Evolutionary conservation across 1,140 invertebrate genomes (phyloP), one percentile per base, ranked within the genome.

Genomic region (Hypsibius dujardini): DNA sequence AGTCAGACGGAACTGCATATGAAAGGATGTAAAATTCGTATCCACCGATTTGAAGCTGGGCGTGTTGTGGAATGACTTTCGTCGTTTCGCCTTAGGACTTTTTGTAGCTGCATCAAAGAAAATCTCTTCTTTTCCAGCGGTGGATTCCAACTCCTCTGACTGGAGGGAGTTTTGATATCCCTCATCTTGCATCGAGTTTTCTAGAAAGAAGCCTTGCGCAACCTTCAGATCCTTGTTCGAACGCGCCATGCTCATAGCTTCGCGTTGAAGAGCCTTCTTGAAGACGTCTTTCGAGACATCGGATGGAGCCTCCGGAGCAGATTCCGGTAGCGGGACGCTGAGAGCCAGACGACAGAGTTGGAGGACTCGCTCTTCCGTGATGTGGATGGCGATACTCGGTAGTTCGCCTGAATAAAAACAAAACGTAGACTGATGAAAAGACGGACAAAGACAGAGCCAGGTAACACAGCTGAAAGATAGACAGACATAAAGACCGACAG

Each of bases 311-410:
- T 67, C 62, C 62, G 72, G 70, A 7, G 72, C 75, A n/a, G 74
- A 28, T 1, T 80, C 71, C 7, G 87, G 88, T 45, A 88, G 78
- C 1, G 90, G 88, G 77, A 94, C 82, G 72, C 82, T 84, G 46
- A 80, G 74, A 7, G 78, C 75, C 1, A 85, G 78, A 46, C 76
- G 75, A 15, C 82, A 74, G 14, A 86, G 75, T 47, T 83, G 77
- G 40, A 83, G 74, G 47, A 85, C 72, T 47, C 82, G 77, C 45
- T 78, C 74, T 74, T 86, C 84, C 46, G 84, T 81, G 46, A 84
- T 76, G 46, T 56, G 74, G 42, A 84, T 50, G 50, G 78, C 77
- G 7, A 84, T 70, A 47, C 77, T 72, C 1, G 83, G 83, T 46
- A 84, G 73, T 62, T 79, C 78, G 45, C 83, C 83, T 59, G 74